Base-by-base conservation (phyloP, 2,888 invertebrate species). In the Cryptosula pallasiana region DNA sequence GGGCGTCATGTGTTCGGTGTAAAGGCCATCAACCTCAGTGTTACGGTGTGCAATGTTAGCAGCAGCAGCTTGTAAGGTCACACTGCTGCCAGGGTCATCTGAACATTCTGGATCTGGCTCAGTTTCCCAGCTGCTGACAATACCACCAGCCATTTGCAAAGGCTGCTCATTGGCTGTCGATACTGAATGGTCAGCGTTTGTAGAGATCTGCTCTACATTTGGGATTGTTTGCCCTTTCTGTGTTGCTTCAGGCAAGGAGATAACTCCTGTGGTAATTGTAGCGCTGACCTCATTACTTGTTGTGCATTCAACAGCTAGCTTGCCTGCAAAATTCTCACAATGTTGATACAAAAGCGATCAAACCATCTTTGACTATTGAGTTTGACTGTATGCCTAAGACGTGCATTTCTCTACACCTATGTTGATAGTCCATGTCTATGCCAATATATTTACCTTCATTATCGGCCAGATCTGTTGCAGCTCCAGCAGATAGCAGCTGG, bases 391-490 rank as follows among this genome's bases (percentile, higher is more conserved):
- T n/a, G n/a, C n/a, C n/a, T n/a, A n/a, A n/a, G n/a, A n/a, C n/a
- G n/a, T n/a, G n/a, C n/a, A n/a, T n/a, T n/a, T n/a, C n/a, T n/a
- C n/a, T n/a, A n/a, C n/a, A n/a, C n/a, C n/a, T n/a, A n/a, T n/a
- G n/a, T n/a, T n/a, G n/a, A n/a, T n/a, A n/a, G n/a, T n/a, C n/a
- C n/a, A n/a, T n/a, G n/a, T n/a, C n/a, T n/a, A n/a, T n/a, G n/a
- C n/a, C n/a, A n/a, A n/a, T 45, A 20, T 45, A 45, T 45, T 57
- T 34, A 63, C 63, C 63, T 25, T 63, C 32, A 63, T 63, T 27
- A 32, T 63, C 63, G 32, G 63, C 13, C 32, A 27, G 2, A 25
- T 63, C 63, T 32, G 25, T 63, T 32, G 25, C 32, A 3, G 32
- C 63, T 32, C 63, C 63, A 25, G 63, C 20, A 27, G 63, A 32